Evolutionary conservation across 2,113 vertebrate genomes (phyloP), one percentile per base, ranked within the genome.

Genomic region (Sinocyclocheilus grahami): DNA sequence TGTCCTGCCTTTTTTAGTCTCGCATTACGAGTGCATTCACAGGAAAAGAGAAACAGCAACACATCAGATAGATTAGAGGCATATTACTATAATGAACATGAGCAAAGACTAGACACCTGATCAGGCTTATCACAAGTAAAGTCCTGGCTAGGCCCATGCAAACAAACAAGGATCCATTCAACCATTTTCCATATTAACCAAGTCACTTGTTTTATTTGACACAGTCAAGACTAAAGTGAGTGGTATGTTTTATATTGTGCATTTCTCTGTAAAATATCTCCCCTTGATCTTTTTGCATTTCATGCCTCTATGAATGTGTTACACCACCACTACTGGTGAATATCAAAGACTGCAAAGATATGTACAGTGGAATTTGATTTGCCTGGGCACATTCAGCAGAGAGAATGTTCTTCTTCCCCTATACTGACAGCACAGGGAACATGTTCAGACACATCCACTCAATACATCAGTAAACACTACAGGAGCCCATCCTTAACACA

Each of bases 361-460:
- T 87, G 13, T 78, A 84, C 20, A 87, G 3, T 88, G 87, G 87
- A 92, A 91, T 91, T 87, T 81, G 90, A 90, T 90, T 79, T 89
- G 91, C 85, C 88, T 85, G 82, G 83, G 89, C 91, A 92, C 83
- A 90, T 90, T 88, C 78, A 80, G 18, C 13, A n/a, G 8, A 86
- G 58, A 84, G 88, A 88, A 62, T 86, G 87, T 46, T 65, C 69
- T 71, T 65, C 18, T n/a, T 53, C 30, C 51, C 42, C 53, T 65
- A 37, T 27, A 14, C 62, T 87, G 85, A 30, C 46, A 80, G 76
- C 67, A 84, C 60, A 24, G 5, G 0, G 30, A 82, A 90, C 89
- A 83, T 90, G 94, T 91, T 87, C 51, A 84, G 91, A 83, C 94
- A 88, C 3, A 3, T 92, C 69, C 74, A 14, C 51, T 72, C 79